Conservation (phyloP, 2,888 invertebrate genomes). For the Yponomeuta malinellus region DNA sequence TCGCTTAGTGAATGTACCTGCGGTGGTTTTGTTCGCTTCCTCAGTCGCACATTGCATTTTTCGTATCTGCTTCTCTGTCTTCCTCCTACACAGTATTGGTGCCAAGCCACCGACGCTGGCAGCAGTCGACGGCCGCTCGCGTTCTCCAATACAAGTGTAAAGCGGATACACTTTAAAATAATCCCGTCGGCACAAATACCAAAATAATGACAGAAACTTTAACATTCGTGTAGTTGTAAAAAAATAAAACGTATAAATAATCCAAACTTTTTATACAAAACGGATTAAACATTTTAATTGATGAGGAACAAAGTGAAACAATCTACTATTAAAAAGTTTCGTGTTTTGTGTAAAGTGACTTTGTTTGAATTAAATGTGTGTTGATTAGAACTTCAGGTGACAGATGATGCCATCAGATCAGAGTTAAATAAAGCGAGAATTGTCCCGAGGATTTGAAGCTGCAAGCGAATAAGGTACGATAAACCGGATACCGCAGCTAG, state of each 20-base stretch:
- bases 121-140: conserved; percentile 57
- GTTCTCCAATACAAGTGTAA: conserved; percentile 37
- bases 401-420: conserved; percentile 32
- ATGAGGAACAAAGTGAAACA: conserved; percentile 11
- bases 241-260: conserved; percentile 16
- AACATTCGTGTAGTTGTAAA: conserved; percentile 21
- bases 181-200: conserved; percentile 36
- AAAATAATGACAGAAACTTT: conserved; percentile 28
- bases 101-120: conserved; percentile 48
- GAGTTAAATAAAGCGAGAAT: conserved; percentile 47
- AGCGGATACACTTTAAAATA: conserved; percentile 29
- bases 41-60: conserved; percentile 32
- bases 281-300: conserved; percentile 14
- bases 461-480: conserved; percentile 64
- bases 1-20: conserved; percentile 53
- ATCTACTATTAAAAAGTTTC: conserved; percentile 36
- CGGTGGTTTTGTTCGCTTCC: conserved; percentile 47
- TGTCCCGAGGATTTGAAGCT: conserved; percentile 55
- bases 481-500: conserved; percentile 62
- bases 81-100: conserved; percentile 58
- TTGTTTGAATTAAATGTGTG: conserved; percentile 34
- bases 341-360: conserved; percentile 59
- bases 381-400: conserved; percentile 41
- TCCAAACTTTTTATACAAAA: conserved; percentile 22
- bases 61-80: conserved; percentile 45